These are phyloP conservation scores for Unio pictorum DNA, from an alignment of 2,888 invertebrate species.

Conservation along the genomic window DNA sequence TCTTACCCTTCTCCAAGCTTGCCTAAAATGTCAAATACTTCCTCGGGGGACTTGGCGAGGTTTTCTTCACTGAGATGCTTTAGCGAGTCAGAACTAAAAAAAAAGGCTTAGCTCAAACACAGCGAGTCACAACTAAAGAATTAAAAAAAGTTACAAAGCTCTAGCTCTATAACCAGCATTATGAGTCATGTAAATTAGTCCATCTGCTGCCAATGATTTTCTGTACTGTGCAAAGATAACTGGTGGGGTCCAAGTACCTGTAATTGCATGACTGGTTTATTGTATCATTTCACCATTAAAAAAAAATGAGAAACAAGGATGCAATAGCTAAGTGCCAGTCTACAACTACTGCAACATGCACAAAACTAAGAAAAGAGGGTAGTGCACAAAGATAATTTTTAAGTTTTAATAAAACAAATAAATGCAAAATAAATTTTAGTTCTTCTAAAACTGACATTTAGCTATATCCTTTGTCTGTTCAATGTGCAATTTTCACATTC, in stretches of 20 bases:
- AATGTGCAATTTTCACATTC: neutral
- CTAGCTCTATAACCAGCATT: no score
- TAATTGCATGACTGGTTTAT: no score
- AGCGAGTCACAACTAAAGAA: no score
- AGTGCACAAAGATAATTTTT: neutral
- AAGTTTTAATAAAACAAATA: no score
- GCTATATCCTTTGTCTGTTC: neutral
- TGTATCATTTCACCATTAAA: neutral
- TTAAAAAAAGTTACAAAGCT: no score
- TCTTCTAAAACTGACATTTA: neutral
- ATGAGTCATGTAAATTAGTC: no score
- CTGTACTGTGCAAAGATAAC: no score
- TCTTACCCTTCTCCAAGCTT: constrained; percentile 94
- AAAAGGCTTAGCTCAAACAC: constrained; percentile 1
- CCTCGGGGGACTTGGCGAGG: constrained; percentile 95
- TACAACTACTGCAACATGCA: constrained; percentile 7
- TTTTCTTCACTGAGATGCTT: constrained; percentile 89
- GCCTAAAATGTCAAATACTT: constrained; percentile 98
- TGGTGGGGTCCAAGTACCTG: no score
- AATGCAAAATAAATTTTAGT: neutral
- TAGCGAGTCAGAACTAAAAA: constrained; percentile 35
- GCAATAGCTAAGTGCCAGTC: constrained; percentile 11
- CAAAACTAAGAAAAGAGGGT: neutral
- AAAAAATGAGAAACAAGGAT: constrained; percentile 11
- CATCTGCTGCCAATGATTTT: no score